Conservation (phyloP, 2,797 vertebrate species). For the Nasua narica region DNA sequence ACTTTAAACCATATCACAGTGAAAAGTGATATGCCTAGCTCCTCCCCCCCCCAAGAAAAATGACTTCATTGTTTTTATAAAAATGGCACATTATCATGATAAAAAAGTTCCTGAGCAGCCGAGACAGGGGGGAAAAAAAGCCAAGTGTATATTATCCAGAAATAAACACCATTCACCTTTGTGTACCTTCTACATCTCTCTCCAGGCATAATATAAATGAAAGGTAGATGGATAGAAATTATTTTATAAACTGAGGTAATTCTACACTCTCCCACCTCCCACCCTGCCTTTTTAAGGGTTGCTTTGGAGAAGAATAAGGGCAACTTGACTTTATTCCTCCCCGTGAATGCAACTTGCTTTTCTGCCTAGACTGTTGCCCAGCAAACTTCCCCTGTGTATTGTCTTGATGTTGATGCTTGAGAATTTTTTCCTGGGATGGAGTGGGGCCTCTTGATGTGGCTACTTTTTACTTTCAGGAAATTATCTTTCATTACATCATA, state of each 20-base stretch:
- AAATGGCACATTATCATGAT: not conserved
- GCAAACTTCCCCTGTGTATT: not conserved
- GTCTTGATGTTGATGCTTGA: not conserved
- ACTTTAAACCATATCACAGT: not conserved
- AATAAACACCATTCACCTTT: not conserved
- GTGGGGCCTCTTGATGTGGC: not conserved
- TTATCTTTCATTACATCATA: not conserved
- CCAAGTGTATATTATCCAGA: not conserved
- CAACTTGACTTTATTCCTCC: not conserved
- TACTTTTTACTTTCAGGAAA: not conserved
- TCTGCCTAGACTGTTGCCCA: not conserved
- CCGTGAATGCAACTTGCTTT: not conserved
- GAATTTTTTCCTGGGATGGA: too few relatives aligned
- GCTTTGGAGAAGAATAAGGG: not conserved
- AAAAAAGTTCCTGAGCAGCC: not conserved
- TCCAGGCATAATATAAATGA: not conserved
- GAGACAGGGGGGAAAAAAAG: not conserved
- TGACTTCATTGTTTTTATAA: not conserved
- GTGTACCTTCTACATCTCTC: not conserved
- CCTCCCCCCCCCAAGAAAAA: not conserved
- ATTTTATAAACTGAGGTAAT: not conserved
- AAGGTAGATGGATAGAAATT: not conserved
- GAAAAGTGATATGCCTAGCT: not conserved
- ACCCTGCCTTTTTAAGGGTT: not conserved
- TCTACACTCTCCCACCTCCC: too few relatives aligned